These are phyloP conservation scores for Leptinotarsa juncta DNA, from an alignment of 2,888 invertebrate species.

Conservation along the genomic window DNA sequence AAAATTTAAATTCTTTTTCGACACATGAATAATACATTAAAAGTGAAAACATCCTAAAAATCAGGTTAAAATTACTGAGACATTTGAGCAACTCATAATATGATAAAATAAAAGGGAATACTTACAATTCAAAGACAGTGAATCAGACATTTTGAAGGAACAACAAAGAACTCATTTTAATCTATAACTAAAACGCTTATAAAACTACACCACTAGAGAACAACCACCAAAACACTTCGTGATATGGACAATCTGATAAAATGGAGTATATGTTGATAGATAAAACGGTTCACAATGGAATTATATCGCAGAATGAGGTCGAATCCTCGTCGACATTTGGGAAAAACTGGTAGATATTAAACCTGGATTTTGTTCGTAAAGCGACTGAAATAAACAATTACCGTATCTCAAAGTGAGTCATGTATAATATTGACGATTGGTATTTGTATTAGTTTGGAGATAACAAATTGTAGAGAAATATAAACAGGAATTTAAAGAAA, in stretches of 20 bases:
- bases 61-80: neutral
- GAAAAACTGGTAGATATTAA: neutral
- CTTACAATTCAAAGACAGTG: neutral
- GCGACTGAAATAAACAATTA: neutral
- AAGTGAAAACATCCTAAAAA: too few relatives aligned
- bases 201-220: neutral
- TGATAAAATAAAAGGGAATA: neutral
- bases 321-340: neutral
- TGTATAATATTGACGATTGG: neutral
- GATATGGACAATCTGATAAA: neutral
- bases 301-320: neutral
- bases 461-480: neutral
- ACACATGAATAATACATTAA: too few relatives aligned
- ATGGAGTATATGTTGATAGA: neutral
- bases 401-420: neutral
- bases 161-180: neutral
- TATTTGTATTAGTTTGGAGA: neutral
- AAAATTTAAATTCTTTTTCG: too few relatives aligned
- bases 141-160: neutral
- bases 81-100: neutral
- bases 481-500: too few relatives aligned
- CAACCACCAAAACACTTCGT: neutral
- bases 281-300: too few relatives aligned
- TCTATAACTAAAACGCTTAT: neutral
- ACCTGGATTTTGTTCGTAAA: neutral